Evolutionary conservation across 2,888 invertebrate species (phyloP), one percentile per base, ranked within the genome.

Genomic region (Aporophyla nigra): DNA sequence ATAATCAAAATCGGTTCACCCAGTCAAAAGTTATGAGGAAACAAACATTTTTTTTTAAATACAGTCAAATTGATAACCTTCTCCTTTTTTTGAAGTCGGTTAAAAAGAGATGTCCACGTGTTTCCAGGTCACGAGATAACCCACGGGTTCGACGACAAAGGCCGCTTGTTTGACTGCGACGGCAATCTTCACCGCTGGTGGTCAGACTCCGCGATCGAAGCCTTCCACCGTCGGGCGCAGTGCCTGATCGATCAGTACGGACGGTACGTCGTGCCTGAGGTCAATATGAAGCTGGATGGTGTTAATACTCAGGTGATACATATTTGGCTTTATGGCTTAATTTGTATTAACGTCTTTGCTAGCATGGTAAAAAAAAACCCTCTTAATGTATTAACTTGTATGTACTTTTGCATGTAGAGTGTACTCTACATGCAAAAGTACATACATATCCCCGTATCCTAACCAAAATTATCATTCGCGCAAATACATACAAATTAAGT

Each of bases 111-210:
- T 5, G 19, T 33, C 5, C 14, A 6, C 51, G 5, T n/a, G 24
- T 67, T 74, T 69, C 5, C 76, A 96, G 97, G 98, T 19, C 99
- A 99, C 91, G 99, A 99, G 93, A 98, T 99, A 82, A 99, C 99
- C 2, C 99, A 99, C 89, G 99, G 99, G 0, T 99, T 99, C 90
- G 99, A 99, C 90, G 98, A 99, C 91, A 98, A 98, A 93, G 99
- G 99, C 0, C 97, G 99, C 0, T 97, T 99, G 54, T 99, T 99
- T 93, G 99, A 99, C 93, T 98, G 98, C 91, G 97, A 98, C 87
- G 99, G 99, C n/a, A 99, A 99, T 94, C 95, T 99, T 14, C 98
- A 98, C 86, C 97, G 97, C 7, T 99, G 98, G 98, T 99, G 99
- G 98, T 97, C 97, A 1, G 98, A 98, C 84, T 94, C 97, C 7